phyloP scores from a whole-genome alignment of 2,113 vertebrate genomes.

The Amphilophus citrinellus region DNA sequence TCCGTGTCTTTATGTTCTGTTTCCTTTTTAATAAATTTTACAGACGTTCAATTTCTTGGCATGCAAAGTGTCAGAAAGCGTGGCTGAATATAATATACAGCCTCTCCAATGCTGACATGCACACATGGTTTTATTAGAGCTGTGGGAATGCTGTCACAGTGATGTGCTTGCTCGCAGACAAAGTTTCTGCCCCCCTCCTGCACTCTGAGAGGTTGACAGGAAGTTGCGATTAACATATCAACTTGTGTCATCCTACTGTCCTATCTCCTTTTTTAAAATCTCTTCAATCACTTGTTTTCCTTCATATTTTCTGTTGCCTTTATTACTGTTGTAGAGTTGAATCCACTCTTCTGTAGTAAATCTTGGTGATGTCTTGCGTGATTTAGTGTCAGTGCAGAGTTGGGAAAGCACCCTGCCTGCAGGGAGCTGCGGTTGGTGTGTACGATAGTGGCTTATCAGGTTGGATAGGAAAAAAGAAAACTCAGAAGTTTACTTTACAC shows the following conservation, averaged over 20 bases:
- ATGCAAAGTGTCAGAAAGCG: slow-evolving; percentile 28
- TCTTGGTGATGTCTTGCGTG: slow-evolving; percentile 35
- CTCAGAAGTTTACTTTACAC: slow-evolving; percentile 36
- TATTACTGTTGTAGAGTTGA: background rate
- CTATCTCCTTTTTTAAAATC: slow-evolving; percentile 19
- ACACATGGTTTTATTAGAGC: slow-evolving; percentile 56
- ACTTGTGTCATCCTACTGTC: slow-evolving; percentile 1
- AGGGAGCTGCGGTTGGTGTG: slow-evolving; percentile 14
- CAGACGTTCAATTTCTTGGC: slow-evolving; percentile 30
- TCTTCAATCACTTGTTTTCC: background rate
- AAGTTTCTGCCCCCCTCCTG: slow-evolving; percentile 15
- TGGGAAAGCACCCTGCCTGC: slow-evolving; percentile 20
- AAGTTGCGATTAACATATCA: slow-evolving; percentile 43
- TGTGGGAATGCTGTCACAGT: slow-evolving; percentile 44
- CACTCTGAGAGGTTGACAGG: slow-evolving; percentile 24
- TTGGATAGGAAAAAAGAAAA: slow-evolving; percentile 30
- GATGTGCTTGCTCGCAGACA: slow-evolving; percentile 30
- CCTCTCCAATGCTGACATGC: slow-evolving; percentile 32
- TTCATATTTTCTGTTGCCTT: background rate
- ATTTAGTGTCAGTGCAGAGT: slow-evolving; percentile 4
- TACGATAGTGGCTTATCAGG: slow-evolving; percentile 33
- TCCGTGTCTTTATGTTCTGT: slow-evolving; percentile 21
- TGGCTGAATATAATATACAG: slow-evolving; percentile 28
- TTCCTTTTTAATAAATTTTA: slow-evolving; percentile 30
- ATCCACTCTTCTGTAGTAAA: slow-evolving; percentile 5